Percentiles rank a stretch among this genome's conserved stretches.
phyloP scores from a whole-genome alignment of 2,888 invertebrate genomes.

The Coremacera marginata region DNA sequence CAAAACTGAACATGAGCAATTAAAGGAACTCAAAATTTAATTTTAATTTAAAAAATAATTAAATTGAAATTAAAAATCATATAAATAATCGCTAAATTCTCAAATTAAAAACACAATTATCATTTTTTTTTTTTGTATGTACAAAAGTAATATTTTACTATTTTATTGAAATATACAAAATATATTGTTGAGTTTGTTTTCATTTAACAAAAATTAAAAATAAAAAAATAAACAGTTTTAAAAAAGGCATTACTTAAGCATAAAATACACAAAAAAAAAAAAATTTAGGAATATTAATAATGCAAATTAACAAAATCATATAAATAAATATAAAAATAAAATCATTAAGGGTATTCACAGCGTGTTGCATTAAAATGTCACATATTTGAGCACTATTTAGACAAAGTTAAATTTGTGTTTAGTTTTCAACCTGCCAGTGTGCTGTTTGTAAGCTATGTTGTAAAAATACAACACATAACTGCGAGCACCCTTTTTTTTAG shows the following conservation, averaged over 20 bases:
- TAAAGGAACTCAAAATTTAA: too few species aligned
- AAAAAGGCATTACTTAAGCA: neutral
- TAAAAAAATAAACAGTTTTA: neutral
- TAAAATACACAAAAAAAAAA: neutral
- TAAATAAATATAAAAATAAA: neutral
- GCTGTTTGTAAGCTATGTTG: too few species aligned
- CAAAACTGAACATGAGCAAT: too few species aligned
- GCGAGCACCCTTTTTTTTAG: neutral
- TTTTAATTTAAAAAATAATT: neutral
- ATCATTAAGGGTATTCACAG: too few species aligned
- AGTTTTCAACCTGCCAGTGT: too few species aligned
- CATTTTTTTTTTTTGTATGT: conserved; percentile 15
- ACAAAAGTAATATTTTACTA: conserved; percentile 35
- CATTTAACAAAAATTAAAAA: neutral
- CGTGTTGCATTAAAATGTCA: too few species aligned
- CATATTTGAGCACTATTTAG: too few species aligned
- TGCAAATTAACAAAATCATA: neutral
- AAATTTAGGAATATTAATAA: neutral
- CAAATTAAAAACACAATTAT: neutral
- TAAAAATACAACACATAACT: too few species aligned
- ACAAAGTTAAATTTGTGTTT: too few species aligned
- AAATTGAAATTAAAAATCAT: neutral
- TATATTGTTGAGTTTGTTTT: neutral
- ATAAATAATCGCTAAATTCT: neutral
- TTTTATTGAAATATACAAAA: conserved; percentile 34